Evolutionary conservation across 1,140 invertebrate genomes (phyloP), one percentile per base, ranked within the genome.

Genomic region (Geopemphigus sp.): DNA sequence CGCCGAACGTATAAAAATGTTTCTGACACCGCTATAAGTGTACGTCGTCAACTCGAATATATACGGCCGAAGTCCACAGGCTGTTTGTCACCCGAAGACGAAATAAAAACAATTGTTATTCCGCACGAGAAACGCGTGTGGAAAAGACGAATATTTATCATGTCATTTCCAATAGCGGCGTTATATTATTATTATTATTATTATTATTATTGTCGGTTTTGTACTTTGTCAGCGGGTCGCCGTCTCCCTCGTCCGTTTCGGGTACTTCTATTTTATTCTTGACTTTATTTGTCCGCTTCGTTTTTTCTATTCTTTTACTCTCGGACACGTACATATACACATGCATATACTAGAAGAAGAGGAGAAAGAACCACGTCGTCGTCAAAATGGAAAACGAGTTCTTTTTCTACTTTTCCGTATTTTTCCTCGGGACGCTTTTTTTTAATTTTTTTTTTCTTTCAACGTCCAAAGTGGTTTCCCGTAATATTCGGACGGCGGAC

Each of bases 141-240:
- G 66, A 12, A 24, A 68, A 68, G 39, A 68, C 66, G 66, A 68
- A 68, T 68, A 68, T 68, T 50, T 68, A 68, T 50, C 66, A 68
- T 68, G 66, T 47, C 66, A 68, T 68, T 68, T 68, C 39, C 45
- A 68, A 68, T 68, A 68, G 45, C 17, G 66, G 22, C 39, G 39
- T 50, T 68, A 68, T 68, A 50, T 47, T 50, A 50, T 50, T 50
- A 45, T 45, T 45, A 45, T 45, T 45, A 11, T 45, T 45, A 24
- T 45, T 47, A 47, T 68, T 68, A 68, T 50, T 68, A 22, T 50
- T 68, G 45, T 68, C 66, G 45, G 66, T 24, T 50, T 50, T 50
- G 22, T 68, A 68, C 66, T 68, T 68, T 50, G 66, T 50, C 66
- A 68, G 45, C 64, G 47, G 64, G 64, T 68, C 66, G 8, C 47